phyloP scores from a whole-genome alignment of 1,140 invertebrate species.

The Pemphigus obesinymphae region DNA sequence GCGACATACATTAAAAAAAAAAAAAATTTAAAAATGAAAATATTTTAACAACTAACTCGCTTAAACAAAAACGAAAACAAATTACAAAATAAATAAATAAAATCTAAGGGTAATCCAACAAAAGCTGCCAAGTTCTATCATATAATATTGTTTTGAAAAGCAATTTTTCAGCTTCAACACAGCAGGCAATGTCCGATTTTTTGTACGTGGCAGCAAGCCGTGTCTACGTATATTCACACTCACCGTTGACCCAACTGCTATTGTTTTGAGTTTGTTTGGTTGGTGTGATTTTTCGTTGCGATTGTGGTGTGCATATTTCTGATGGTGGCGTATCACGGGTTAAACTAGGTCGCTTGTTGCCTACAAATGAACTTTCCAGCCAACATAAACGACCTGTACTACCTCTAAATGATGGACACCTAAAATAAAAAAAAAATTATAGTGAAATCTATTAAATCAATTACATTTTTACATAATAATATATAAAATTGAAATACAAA shows the following conservation, averaged over 20 bases:
- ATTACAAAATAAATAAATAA: slow-evolving; percentile 40
- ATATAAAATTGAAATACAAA: no score
- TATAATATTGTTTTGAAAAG: slow-evolving; percentile 20
- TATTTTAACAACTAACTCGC: slow-evolving; percentile 22
- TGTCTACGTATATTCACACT: slow-evolving; percentile 40
- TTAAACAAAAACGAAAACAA: slow-evolving; percentile 36
- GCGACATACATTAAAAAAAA: slow-evolving; percentile 26
- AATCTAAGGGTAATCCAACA: slow-evolving; percentile 37
- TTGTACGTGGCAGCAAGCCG: slow-evolving; percentile 23
- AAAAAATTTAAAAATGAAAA: neutral
- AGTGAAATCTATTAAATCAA: neutral
- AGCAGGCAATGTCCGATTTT: slow-evolving; percentile 33
- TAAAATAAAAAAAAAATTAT: slow-evolving; percentile 2
- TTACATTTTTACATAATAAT: neutral
- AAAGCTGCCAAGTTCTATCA: slow-evolving; percentile 34
- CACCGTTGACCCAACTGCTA: slow-evolving; percentile 23
- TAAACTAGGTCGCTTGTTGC: slow-evolving; percentile 69
- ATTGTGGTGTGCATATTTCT: slow-evolving; percentile 52
- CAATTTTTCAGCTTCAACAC: slow-evolving; percentile 25
- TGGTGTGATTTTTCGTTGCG: slow-evolving; percentile 44
- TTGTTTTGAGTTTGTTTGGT: slow-evolving; percentile 44
- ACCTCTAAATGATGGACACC: slow-evolving; percentile 49
- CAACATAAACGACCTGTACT: slow-evolving; percentile 64
- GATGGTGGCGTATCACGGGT: slow-evolving; percentile 70
- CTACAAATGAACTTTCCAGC: slow-evolving; percentile 87